Percentiles rank a stretch among this genome's conserved stretches.
These are phyloP conservation scores for Lithophane socia DNA, from an alignment of 2,888 invertebrate genomes.

Conservation along the genomic window DNA sequence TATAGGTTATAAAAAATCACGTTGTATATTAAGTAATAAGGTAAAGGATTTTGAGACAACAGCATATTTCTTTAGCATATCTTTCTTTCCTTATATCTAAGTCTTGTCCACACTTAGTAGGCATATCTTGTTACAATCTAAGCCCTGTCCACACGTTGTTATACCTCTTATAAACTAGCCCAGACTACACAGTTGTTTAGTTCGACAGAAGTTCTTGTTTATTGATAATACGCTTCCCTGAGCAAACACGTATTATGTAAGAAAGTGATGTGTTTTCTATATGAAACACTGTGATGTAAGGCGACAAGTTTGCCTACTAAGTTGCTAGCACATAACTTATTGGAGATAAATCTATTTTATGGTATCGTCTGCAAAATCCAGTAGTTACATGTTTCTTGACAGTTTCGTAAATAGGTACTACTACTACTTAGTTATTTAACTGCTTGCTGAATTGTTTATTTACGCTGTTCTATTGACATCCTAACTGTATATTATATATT, in stretches of 20 bases:
- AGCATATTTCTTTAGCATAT: neutral
- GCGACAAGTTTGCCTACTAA: slow-evolving; percentile 33
- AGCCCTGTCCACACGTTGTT: neutral
- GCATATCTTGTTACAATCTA: neutral
- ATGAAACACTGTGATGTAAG: slow-evolving; percentile 49
- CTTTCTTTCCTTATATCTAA: neutral
- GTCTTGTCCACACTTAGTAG: neutral
- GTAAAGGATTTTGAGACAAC: no score
- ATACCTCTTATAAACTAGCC: neutral
- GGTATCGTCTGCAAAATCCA: slow-evolving; percentile 42
- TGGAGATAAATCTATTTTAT: slow-evolving; percentile 54
- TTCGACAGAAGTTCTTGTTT: slow-evolving; percentile 59
- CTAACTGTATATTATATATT: no score
- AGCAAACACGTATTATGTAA: slow-evolving; percentile 47
- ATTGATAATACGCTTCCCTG: slow-evolving; percentile 53
- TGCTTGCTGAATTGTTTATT: slow-evolving; percentile 9
- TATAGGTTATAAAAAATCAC: no score
- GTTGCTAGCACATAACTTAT: slow-evolving; percentile 39
- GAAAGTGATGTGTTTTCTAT: slow-evolving; percentile 51
- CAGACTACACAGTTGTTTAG: slow-evolving; percentile 29
- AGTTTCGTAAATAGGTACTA: slow-evolving; percentile 19
- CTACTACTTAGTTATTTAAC: neutral
- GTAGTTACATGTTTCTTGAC: slow-evolving; percentile 21
- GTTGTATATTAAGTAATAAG: no score
- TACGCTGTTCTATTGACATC: neutral